Conservation (phyloP, 2,797 vertebrate genomes). For the Alca torda region DNA sequence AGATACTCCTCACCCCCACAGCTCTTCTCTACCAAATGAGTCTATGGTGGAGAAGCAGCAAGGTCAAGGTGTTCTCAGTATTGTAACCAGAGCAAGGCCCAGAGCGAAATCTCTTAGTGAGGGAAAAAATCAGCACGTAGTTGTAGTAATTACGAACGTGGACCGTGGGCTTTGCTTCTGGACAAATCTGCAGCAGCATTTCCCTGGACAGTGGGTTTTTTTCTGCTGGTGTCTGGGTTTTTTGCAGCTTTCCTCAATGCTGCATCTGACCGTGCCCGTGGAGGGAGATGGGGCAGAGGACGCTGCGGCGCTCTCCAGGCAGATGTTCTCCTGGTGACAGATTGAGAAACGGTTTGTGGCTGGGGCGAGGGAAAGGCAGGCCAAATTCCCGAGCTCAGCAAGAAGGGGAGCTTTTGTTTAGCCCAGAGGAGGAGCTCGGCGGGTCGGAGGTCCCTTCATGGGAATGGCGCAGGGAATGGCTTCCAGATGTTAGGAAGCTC, state of each 20-base stretch:
- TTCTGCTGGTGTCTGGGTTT: neutral
- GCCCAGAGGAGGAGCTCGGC: neutral
- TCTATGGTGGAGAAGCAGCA: neutral
- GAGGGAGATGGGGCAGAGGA: neutral
- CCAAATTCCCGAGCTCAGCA: neutral
- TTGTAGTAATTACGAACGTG: neutral
- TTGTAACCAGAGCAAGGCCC: neutral
- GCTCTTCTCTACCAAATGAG: neutral
- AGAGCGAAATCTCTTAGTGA: neutral
- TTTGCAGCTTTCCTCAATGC: neutral
- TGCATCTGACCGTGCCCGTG: rapidly evolving
- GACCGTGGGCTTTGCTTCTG: neutral
- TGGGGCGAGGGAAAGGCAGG: neutral
- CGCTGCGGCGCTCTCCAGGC: neutral
- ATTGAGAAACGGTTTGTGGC: neutral
- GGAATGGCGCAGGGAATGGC: neutral
- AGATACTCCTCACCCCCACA: neutral
- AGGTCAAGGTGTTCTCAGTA: neutral
- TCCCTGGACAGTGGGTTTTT: rapidly evolving
- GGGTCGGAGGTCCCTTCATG: neutral
- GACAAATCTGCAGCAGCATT: neutral
- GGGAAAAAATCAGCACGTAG: rapidly evolving
- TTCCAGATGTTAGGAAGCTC: slow-evolving; percentile 8
- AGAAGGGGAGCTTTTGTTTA: neutral
- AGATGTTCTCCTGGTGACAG: neutral